Evolutionary conservation across 2,113 vertebrate species (phyloP).

Genomic region (Eubucco bourcierii): DNA sequence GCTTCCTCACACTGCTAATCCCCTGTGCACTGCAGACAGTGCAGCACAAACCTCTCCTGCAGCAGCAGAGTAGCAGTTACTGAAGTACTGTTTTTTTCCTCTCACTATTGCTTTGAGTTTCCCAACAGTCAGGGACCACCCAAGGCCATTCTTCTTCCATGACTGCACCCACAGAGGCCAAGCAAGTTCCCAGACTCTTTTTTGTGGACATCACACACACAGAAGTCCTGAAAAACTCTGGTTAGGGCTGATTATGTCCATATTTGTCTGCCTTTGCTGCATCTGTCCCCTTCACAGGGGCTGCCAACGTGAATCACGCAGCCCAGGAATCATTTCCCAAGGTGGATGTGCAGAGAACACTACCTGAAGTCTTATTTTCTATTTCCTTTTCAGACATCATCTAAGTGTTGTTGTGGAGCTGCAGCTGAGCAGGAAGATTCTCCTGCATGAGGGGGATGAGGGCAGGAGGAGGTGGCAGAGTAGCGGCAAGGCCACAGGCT

Average conservation of each 20-base stretch:
- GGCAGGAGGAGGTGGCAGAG: not conserved
- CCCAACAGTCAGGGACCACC: not conserved
- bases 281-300: not conserved
- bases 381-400: not conserved
- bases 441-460: not conserved
- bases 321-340: not conserved
- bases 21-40: not conserved
- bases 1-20: not conserved
- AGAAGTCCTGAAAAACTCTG: not conserved
- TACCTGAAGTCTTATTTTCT: not conserved
- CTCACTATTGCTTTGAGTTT: not conserved
- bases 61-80: not conserved
- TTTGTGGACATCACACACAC: not conserved
- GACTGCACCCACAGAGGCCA: not conserved
- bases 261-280: not conserved
- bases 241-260: not conserved
- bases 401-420: not conserved
- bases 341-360: not conserved
- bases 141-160: accelerated
- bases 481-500: not conserved
- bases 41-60: not conserved
- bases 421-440: not conserved
- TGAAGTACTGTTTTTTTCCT: not conserved
- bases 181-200: not conserved
- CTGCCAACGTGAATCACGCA: accelerated